phyloP scores from a whole-genome alignment of 2,797 vertebrate genomes.

The Podargus strigoides region DNA sequence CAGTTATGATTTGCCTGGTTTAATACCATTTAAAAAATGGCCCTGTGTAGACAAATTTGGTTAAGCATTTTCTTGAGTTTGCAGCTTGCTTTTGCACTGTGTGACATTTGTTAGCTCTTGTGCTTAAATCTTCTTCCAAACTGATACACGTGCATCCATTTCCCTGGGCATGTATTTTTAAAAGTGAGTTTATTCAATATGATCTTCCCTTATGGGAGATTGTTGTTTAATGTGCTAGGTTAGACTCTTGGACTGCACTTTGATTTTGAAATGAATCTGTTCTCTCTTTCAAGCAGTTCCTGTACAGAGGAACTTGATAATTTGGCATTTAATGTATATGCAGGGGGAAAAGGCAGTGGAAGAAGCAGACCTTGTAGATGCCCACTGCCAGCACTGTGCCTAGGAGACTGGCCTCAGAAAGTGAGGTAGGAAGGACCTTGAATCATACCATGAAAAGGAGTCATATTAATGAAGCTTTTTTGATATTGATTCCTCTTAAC shows the following conservation, averaged over 20 bases:
- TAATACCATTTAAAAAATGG: background rate
- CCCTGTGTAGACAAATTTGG: background rate
- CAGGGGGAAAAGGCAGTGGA: fast-evolving
- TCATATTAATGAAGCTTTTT: background rate
- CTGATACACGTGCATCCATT: background rate
- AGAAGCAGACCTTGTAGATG: background rate
- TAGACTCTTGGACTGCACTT: background rate
- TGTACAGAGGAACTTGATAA: background rate
- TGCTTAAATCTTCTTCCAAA: background rate
- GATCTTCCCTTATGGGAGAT: background rate
- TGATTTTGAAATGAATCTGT: background rate
- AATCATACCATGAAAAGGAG: fast-evolving
- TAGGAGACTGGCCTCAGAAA: background rate
- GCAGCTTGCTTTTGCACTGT: background rate
- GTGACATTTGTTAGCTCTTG: background rate
- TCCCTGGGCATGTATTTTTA: background rate
- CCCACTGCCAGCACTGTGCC: fast-evolving
- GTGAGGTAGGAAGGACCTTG: background rate
- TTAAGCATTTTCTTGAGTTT: background rate
- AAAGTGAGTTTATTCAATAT: background rate
- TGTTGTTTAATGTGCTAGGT: background rate
- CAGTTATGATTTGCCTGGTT: background rate
- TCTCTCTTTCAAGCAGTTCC: background rate
- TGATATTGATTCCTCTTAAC: background rate
- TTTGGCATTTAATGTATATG: background rate